Evolutionary conservation across 2,888 invertebrate species (phyloP), one percentile per base, ranked within the genome.

Genomic region (Rhagophthalmus giganteus): DNA sequence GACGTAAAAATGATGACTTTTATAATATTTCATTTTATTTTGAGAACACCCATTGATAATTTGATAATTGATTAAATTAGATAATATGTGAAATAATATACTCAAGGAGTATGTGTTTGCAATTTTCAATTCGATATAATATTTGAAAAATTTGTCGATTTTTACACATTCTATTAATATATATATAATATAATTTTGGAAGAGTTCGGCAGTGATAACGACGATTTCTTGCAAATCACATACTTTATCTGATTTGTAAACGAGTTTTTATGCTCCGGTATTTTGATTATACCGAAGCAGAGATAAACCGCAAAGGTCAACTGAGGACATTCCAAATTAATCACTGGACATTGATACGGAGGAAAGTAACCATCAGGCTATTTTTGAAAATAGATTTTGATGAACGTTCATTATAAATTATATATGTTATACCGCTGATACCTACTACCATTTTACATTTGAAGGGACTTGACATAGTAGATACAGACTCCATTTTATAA

Each of bases 201-300:
- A 20, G 7, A 20, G 3, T 20, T 20, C 7, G 20, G 20, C 20
- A 20, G 7, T 20, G 28, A 30, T 20, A 37, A 28, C 11, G 15
- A 30, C 25, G 11, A 12, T 27, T 54, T 46, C 42, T 47, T 50
- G 50, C 44, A 54, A 57, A 51, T 30, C 11, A 11, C 11, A 41
- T 41, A 15, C 20, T 28, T 54, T 54, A 56, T 58, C 56, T 53
- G 54, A 51, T 54, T 51, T 41, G 42, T 49, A 58, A 58, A 58
- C 58, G 41, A 54, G 58, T 58, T 58, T 58, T 58, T 54, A 41
- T 52, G 46, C 40, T 49, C 49, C 45, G 58, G 58, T 54, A 58
- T 58, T 58, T 58, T 58, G 58, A 58, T 58, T 54, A n/a, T n/a
- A 51, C 54, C 34, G 32, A 44, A 42, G 38, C 42, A 38, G 26